phyloP scores from a whole-genome alignment of 2,797 vertebrate species.

The Hipposideros larvatus region DNA sequence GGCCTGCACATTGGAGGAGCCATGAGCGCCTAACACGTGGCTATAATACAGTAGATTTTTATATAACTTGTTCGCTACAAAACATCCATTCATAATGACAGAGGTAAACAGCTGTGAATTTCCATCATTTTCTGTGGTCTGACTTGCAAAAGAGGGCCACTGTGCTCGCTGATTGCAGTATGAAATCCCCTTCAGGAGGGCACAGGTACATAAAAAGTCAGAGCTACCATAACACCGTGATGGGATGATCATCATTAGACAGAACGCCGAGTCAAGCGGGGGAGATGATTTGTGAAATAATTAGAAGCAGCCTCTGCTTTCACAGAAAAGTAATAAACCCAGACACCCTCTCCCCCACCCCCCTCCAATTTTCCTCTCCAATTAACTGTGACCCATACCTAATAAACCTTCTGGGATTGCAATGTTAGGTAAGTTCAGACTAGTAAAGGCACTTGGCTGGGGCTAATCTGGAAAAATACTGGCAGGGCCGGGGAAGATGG shows the following conservation, averaged over 20 bases:
- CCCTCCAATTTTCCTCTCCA: conserved; percentile 74
- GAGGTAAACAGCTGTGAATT: conserved; percentile 47
- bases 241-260: neutral
- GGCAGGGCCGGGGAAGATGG: conserved; percentile 1
- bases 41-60: neutral
- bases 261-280: neutral
- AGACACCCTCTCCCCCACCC: conserved; percentile 64
- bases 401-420: conserved; percentile 67
- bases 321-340: conserved; percentile 78
- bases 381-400: conserved; percentile 76
- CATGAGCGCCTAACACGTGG: neutral
- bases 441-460: conserved; percentile 67
- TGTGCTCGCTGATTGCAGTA: neutral
- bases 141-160: neutral
- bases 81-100: conserved; percentile 62
- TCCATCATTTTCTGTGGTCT: conserved; percentile 31
- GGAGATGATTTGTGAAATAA: conserved; percentile 66
- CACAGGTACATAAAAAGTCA: neutral
- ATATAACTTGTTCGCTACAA: conserved; percentile 43
- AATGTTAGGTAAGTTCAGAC: conserved; percentile 68
- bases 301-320: conserved; percentile 71
- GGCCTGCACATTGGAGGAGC: neutral
- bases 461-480: conserved; percentile 61
- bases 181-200: neutral
- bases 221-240: neutral